Evolutionary conservation across 2,888 invertebrate genomes (phyloP), one percentile per base, ranked within the genome.

Genomic region (Onthophagus sagittarius): DNA sequence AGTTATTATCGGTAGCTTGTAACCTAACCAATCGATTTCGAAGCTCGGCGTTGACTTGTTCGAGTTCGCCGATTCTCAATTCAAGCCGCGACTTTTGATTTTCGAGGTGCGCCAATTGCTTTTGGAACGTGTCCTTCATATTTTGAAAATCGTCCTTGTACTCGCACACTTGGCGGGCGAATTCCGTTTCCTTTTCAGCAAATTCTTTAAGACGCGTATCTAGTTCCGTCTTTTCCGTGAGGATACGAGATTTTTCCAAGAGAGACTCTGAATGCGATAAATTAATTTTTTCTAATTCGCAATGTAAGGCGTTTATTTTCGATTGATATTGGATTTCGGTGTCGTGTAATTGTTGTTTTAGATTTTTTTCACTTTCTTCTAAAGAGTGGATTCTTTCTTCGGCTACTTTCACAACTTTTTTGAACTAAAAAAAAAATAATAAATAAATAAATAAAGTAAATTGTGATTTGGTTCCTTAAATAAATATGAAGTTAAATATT

Each of bases 211-310:
- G 79, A 80, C 91, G 89, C 78, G 89, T 88, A 82, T 94, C 93
- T 62, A 78, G 62, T 14, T 76, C 72, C 5, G 91, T 81, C 77
- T 91, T 90, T 67, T 94, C 93, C 77, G 92, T 92, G 72, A 90
- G 89, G 1, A 92, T 87, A 77, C 92, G 90, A 0, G 92, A 92
- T 79, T 93, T 89, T 79, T 94, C 94, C 62, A 93, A 85, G 0
- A 92, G 89, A 0, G 90, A 90, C 81, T 93, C 91, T 0, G 94
- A 94, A 15, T 92, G 91, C 76, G 91, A 89, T n/a, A 94, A 86
- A 0, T 91, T 91, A 0, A 92, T 89, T 76, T 91, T 90, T 80
- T 94, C 93, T 11, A 94, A 86, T 72, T 92, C 91, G 72, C 90
- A 87, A n/a, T 80, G 78, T n/a, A 93, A 82, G 0, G 86, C 84